These are phyloP conservation scores for Copsychus sechellarum DNA, from an alignment of 2,113 vertebrate species.

Conservation along the genomic window DNA sequence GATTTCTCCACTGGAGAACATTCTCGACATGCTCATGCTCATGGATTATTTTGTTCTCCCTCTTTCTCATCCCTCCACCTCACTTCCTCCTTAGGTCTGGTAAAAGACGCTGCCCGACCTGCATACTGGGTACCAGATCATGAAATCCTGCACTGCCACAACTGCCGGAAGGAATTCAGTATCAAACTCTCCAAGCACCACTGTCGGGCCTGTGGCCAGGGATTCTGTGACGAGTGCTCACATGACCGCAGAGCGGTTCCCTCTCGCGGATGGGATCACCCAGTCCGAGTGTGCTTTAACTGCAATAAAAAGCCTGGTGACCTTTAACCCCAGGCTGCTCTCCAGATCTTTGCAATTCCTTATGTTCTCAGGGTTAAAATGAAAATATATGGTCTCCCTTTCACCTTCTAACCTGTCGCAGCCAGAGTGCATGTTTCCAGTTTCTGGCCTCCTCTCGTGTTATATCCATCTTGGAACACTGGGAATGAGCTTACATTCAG, in stretches of 20 bases:
- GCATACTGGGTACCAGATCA: constrained; percentile 98
- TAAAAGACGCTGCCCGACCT: constrained; percentile 94
- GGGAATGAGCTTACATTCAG: constrained; percentile 51
- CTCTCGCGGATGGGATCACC: constrained; percentile 97
- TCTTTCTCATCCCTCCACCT: not conserved
- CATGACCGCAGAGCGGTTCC: constrained; percentile 89
- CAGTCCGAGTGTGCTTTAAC: constrained; percentile 90
- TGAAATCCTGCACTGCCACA: constrained; percentile 90
- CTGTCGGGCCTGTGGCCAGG: constrained; percentile 96
- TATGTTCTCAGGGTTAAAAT: constrained; percentile 85
- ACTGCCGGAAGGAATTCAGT: constrained; percentile 90
- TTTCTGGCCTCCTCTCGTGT: constrained; percentile 56
- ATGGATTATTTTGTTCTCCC: not conserved
- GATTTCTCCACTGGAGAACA: not conserved
- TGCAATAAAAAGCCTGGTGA: constrained; percentile 96
- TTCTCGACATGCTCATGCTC: not conserved
- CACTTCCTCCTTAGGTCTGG: constrained; percentile 78
- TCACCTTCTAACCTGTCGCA: constrained; percentile 54
- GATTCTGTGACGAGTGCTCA: constrained; percentile 94
- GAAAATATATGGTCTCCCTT: constrained; percentile 61
- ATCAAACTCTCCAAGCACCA: constrained; percentile 96
- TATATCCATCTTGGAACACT: constrained; percentile 43
- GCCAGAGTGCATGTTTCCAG: constrained; percentile 69
- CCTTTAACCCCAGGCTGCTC: constrained; percentile 83
- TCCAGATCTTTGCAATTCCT: constrained; percentile 74